Conservation (phyloP, 2,113 vertebrate genomes). For the Grammomys surdaster region DNA sequence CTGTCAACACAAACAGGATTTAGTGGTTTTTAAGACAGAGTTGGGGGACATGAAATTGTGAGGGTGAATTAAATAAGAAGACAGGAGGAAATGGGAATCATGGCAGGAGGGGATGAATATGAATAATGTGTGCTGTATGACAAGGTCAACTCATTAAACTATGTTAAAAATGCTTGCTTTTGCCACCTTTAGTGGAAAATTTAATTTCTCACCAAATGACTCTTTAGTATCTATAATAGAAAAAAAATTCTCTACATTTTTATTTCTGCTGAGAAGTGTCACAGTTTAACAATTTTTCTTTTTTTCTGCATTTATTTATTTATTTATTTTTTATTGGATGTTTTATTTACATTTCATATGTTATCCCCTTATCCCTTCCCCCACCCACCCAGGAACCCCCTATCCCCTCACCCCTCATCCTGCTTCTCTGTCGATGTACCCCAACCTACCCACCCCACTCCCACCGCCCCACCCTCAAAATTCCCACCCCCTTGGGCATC, state of each 20-base stretch:
- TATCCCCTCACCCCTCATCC: too few species aligned
- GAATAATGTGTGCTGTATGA: too few species aligned
- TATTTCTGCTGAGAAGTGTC: neutral
- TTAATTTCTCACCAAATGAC: neutral
- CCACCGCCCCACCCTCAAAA: too few species aligned
- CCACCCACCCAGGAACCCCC: too few species aligned
- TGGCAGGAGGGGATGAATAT: neutral
- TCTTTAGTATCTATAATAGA: neutral
- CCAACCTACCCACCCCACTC: too few species aligned
- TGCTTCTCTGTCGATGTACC: too few species aligned
- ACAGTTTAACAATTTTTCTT: neutral
- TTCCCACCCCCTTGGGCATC: too few species aligned
- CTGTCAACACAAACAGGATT: neutral
- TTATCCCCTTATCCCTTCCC: too few species aligned
- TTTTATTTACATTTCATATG: too few species aligned
- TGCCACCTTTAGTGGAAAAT: neutral
- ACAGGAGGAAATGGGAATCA: accelerated
- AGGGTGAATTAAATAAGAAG: neutral
- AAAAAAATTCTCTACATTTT: neutral
- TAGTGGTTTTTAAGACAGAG: neutral
- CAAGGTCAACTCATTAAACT: neutral
- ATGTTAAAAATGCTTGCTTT: neutral
- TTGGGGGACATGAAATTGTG: neutral
- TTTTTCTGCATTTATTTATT: too few species aligned
- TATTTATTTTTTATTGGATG: too few species aligned